phyloP scores from a whole-genome alignment of 2,888 invertebrate species.

The Lasius fuliginosus region DNA sequence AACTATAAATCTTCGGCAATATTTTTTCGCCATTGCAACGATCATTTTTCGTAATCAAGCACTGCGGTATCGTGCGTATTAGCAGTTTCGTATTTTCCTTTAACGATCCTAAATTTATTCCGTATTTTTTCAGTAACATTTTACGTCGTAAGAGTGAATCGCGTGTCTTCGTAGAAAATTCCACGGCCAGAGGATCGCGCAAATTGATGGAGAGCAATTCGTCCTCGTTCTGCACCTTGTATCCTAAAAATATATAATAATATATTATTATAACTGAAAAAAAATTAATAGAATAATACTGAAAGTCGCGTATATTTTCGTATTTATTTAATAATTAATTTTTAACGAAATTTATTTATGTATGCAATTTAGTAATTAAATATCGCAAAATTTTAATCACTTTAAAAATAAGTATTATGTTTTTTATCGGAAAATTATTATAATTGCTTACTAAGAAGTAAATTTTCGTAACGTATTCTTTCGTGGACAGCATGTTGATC shows the following conservation, averaged over 20 bases:
- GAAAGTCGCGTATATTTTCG: background rate
- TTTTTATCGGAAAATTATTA: conserved; percentile 18
- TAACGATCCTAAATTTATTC: conserved; percentile 87
- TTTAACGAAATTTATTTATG: background rate
- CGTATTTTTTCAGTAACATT: conserved; percentile 88
- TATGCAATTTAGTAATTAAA: background rate
- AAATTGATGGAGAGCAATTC: conserved; percentile 76
- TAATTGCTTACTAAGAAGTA: conserved; percentile 88
- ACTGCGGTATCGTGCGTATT: conserved; percentile 89
- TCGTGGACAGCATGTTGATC: conserved; percentile 97
- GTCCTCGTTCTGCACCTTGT: conserved; percentile 84
- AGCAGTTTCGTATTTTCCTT: conserved; percentile 84
- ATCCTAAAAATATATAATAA: conserved; percentile 85
- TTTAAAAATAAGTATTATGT: background rate
- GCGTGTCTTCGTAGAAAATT: conserved; percentile 70
- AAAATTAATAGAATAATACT: background rate
- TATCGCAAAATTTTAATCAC: background rate
- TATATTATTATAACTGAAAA: conserved; percentile 11
- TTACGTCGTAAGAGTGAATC: conserved; percentile 70
- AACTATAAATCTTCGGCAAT: conserved; percentile 83
- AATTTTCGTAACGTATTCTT: conserved; percentile 92
- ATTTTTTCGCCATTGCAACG: conserved; percentile 70
- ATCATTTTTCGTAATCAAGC: conserved; percentile 87
- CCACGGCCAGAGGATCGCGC: conserved; percentile 77
- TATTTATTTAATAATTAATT: background rate